Base-by-base conservation (phyloP, 2,113 vertebrate genomes). In the Nesospiza acunhae region DNA sequence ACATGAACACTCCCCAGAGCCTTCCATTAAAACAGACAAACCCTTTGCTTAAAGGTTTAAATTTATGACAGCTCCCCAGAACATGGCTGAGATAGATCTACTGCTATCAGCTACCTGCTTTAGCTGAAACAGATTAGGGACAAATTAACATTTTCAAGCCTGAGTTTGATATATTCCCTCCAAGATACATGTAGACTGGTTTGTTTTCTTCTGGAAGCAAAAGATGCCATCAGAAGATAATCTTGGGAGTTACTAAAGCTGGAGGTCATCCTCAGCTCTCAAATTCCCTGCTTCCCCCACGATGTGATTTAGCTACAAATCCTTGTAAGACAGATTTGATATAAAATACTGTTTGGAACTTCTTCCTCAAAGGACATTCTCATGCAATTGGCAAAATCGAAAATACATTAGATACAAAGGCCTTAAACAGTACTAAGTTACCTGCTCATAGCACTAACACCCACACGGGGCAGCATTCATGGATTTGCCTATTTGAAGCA, bases 231-330 rank as follows among this genome's bases (percentile, higher is more conserved):
- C 88, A 89, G 60, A 95, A 90, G 88, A 81, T 47, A 84, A 90
- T 86, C 69, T 33, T 41, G 73, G 81, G 80, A 93, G 80, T 58
- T 62, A 58, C 46, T 31, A 53, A 60, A 86, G 64, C 86, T 88
- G 69, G 94, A 95, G 88, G 92, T 88, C 83, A 87, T 78, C 64
- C 60, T 81, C 64, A 72, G 44, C 68, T 93, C 93, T 82, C 79
- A 62, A 50, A 80, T 37, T 59, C 59, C 75, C 62, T 23, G 12
- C 37, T 87, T 86, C 13, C 60, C 44, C 20, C n/a, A 46, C 1
- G 7, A 77, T 5, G 20, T 18, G 42, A 81, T 72, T 92, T 53
- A 60, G 56, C 56, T 87, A 47, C 21, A 46, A 84, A 89, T 49
- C 68, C 23, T 87, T 75, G 0, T 35, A 81, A 63, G 37, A 88